Evolutionary conservation across 1,140 invertebrate genomes (phyloP), one percentile per base, ranked within the genome.

Genomic region (Temnothorax longispinosus): DNA sequence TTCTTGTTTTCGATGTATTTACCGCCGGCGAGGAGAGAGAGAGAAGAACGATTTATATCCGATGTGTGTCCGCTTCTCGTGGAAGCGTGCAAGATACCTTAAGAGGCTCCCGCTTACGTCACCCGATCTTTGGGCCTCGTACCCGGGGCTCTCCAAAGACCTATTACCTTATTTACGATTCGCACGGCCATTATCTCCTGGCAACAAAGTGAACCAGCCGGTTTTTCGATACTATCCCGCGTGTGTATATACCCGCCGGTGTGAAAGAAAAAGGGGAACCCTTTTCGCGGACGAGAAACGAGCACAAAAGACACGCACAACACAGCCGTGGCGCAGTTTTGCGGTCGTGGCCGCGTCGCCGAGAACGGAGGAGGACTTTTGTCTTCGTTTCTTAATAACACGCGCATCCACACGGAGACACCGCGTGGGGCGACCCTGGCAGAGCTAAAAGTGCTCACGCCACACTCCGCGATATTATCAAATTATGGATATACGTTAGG

Each of bases 131-230:
- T 81, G 87, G 87, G 72, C 85, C 84, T 64, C 80, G 88, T 76
- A 86, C 62, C 64, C 82, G 82, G 56, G 18, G 44, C 87, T 72
- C 87, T 86, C 81, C 64, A 86, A 91, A 91, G 90, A 91, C 90
- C 90, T 91, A 91, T 91, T 91, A 91, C 88, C 90, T 91, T 91
- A 91, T 91, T 91, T 91, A 91, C 90, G 90, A 91, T 91, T 91
- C 90, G 90, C 90, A 88, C 82, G 86, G 90, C 90, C 90, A 91
- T 91, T 91, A 91, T 91, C 90, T 91, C 90, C 54, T 27, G 88
- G 88, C 90, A 90, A 91, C 90, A 91, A 91, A 91, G 90, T 91
- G 88, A 91, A 91, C 90, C 90, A 90, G 89, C 90, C 89, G 90
- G 90, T 91, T 91, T 91, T 91, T 91, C 89, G 90, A 90, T 89